phyloP scores from a whole-genome alignment of 2,888 invertebrate genomes.

The Tetragonisca angustula region DNA sequence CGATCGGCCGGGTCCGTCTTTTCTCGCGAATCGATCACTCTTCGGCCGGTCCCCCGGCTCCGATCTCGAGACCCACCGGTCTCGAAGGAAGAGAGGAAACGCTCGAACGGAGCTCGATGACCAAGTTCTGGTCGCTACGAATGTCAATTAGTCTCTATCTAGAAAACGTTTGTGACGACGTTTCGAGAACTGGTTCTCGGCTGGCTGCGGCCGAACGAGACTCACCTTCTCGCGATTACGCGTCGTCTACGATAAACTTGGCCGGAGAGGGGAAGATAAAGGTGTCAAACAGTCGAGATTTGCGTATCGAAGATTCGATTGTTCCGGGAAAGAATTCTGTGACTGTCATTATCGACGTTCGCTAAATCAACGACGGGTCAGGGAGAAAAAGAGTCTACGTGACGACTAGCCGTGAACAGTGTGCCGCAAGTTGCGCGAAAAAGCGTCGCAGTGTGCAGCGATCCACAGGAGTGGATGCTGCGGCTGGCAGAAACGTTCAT shows the following conservation, averaged over 20 bases:
- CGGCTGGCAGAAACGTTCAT: constrained; percentile 75
- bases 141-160: constrained; percentile 17
- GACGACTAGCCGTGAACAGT: not conserved
- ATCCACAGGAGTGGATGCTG: constrained; percentile 54
- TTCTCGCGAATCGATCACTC: constrained; percentile 18
- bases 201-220: constrained; percentile 43
- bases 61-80: not conserved
- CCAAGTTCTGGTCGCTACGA: not conserved
- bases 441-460: constrained; percentile 39
- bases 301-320: constrained; percentile 31
- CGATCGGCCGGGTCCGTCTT: not conserved
- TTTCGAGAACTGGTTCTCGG: constrained; percentile 72
- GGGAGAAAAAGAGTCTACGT: not conserved
- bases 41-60: constrained; percentile 7
- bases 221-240: constrained; percentile 20
- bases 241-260: constrained; percentile 41
- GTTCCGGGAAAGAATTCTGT: not conserved
- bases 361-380: not conserved
- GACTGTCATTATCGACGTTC: not conserved
- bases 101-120: constrained; percentile 19
- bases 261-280: constrained; percentile 42
- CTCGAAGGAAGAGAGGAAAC: constrained; percentile 13
- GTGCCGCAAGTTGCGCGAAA: constrained; percentile 7
- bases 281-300: constrained; percentile 31
- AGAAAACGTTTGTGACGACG: constrained; percentile 59